These are phyloP conservation scores for Scaptomyza tumidula DNA, from an alignment of 2,888 invertebrate genomes.

Conservation along the genomic window DNA sequence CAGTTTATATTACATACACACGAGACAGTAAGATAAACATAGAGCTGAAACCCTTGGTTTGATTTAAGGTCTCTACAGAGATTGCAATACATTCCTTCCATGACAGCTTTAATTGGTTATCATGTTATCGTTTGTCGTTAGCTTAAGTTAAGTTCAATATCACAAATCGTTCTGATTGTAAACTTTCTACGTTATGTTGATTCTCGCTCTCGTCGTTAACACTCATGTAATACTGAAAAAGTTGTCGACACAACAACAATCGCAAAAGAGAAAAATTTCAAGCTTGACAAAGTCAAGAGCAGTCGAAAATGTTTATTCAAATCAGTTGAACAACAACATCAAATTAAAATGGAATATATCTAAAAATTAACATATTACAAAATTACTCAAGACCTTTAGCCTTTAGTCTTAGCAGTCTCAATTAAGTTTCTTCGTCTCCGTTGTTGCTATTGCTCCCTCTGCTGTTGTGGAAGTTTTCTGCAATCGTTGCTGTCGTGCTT, in stretches of 20 bases:
- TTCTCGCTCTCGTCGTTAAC: no score
- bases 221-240: no score
- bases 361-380: constrained; percentile 43
- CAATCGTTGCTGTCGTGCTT: constrained; percentile 9
- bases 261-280: constrained; percentile 23
- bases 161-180: no score
- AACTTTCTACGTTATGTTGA: neutral
- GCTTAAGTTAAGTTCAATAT: no score
- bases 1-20: constrained; percentile 43
- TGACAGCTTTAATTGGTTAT: no score
- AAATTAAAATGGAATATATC: constrained; percentile 29
- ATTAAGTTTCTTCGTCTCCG: constrained; percentile 31
- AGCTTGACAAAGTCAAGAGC: constrained; percentile 12
- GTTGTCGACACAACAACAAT: neutral
- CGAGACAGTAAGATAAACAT: neutral
- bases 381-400: constrained; percentile 34
- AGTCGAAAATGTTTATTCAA: constrained; percentile 68
- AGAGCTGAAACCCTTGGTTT: no score
- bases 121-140: no score
- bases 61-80: no score
- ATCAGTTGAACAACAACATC: constrained; percentile 33
- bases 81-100: neutral
- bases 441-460: neutral
- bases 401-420: constrained; percentile 34
- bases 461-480: neutral